Base-by-base conservation (phyloP, 92 coral and sea anemone species). In the Epizoanthus stellaris region DNA sequence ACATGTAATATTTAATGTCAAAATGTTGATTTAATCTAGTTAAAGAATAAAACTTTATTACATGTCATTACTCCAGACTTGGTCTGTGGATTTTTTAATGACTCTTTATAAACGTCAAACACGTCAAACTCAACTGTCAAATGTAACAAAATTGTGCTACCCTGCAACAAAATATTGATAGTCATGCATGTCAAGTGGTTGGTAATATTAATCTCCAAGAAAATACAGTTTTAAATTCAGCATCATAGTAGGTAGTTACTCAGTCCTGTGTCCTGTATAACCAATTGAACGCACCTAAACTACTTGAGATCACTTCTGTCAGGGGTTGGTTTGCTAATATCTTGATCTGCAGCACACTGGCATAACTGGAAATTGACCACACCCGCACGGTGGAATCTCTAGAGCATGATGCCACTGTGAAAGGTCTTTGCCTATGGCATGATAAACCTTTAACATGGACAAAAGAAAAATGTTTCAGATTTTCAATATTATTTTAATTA, bases 321-420 rank as follows among this genome's bases (percentile, higher is more conserved):
- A 88, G 67, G 15, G 99, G 93, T 80, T 88, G 75, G 30, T 91
- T 85, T 16, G 98, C 98, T 47, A 96, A 73, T 23, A 94, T 93
- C 63, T 88, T 89, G 67, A 96, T 89, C 80, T 93, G 98, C 72
- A 96, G 57, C 52, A 95, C 58, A 75, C 91, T 86, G 17, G 91
- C 96, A 73, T 94, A 86, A 34, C 82, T 88, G 56, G 91, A 75
- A 30, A 96, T 79, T 3, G 95, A 92, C 99, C 99, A 96, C 86
- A 96, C 82, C 45, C 99, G 87, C 54, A 96, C 86, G 15, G 98
- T 96, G 68, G 99, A 96, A 70, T 96, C 99, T n/a, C 99, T 88
- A 0, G 99, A 96, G 83, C 98, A 94, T 6, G 99, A 96, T 16
- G 99, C 99, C 8, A 96, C 85, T 13, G 98, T 85, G 77, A 96